phyloP scores from a whole-genome alignment of 2,797 vertebrate genomes.

The Coreius guichenoti region DNA sequence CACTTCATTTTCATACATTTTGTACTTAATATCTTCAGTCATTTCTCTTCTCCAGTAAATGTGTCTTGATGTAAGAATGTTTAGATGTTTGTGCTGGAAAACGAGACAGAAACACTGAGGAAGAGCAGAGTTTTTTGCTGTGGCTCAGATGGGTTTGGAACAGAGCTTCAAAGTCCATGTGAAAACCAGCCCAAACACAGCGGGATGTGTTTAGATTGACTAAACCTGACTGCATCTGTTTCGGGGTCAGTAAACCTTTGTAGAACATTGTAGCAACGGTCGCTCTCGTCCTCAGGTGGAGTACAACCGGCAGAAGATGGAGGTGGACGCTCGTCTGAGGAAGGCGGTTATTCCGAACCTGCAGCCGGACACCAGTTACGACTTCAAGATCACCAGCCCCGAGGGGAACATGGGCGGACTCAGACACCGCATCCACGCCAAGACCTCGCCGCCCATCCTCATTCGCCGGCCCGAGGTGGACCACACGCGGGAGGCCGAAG shows the following conservation, averaged over 20 bases:
- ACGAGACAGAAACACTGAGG: no score
- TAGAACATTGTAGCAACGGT: background rate
- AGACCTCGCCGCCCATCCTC: constrained; percentile 89
- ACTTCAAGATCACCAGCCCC: constrained; percentile 91
- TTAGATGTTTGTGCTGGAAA: no score
- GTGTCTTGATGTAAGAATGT: no score
- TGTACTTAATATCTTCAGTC: no score
- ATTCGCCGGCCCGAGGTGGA: constrained; percentile 89
- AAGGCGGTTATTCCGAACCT: constrained; percentile 95
- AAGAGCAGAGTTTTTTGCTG: no score
- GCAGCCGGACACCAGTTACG: constrained; percentile 90
- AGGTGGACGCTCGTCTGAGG: constrained; percentile 90
- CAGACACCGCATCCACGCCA: constrained; percentile 92
- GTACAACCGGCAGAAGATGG: constrained; percentile 88
- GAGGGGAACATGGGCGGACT: constrained; percentile 95
- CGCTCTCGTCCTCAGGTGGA: constrained; percentile 82
- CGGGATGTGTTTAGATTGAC: no score
- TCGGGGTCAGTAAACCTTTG: background rate
- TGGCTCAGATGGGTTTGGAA: no score
- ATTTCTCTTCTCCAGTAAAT: no score
- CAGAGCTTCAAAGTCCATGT: no score
- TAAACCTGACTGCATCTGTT: no score
- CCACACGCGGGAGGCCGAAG: constrained; percentile 86
- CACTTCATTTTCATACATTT: no score
- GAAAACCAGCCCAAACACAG: no score